Conservation (phyloP, 2,888 invertebrate species). For the Vanessa cardui region DNA sequence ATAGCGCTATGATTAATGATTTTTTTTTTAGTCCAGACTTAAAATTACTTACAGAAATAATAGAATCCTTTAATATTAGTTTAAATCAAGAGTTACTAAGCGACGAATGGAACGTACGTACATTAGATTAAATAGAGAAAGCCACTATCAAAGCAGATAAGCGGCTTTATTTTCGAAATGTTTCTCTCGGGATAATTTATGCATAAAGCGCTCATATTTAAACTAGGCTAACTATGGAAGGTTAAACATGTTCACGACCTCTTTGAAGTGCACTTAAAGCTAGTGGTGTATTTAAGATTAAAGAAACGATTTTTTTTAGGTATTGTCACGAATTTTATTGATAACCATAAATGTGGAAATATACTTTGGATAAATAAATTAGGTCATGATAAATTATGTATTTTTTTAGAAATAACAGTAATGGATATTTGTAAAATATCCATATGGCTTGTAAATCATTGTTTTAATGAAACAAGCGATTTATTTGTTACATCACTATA, state of each 20-base stretch:
- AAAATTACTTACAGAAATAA: no score
- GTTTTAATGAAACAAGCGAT: no score
- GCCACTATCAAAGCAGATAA: constrained; percentile 4
- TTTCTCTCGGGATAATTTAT: constrained; percentile 19
- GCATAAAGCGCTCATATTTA: constrained; percentile 30
- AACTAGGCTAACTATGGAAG: constrained; percentile 26
- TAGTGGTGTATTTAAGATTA: not conserved
- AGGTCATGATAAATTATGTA: no score
- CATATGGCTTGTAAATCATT: no score
- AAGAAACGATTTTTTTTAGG: not conserved
- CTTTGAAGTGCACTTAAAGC: constrained; percentile 3
- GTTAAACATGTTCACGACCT: constrained; percentile 18
- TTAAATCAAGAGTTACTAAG: not conserved
- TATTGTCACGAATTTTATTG: no score
- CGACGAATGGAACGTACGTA: not conserved
- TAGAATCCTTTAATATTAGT: not conserved
- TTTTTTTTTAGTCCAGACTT: no score
- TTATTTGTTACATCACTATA: no score
- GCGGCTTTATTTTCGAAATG: constrained; percentile 8
- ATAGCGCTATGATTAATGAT: no score
- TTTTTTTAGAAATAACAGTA: no score
- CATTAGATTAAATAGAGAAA: constrained; percentile 1
- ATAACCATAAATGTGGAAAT: no score
- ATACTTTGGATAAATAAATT: no score
- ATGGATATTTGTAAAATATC: no score